Percentiles rank a stretch among this genome's conserved stretches.
Conservation (phyloP, 2,888 invertebrate species). For the Lamellibrachia columna region DNA sequence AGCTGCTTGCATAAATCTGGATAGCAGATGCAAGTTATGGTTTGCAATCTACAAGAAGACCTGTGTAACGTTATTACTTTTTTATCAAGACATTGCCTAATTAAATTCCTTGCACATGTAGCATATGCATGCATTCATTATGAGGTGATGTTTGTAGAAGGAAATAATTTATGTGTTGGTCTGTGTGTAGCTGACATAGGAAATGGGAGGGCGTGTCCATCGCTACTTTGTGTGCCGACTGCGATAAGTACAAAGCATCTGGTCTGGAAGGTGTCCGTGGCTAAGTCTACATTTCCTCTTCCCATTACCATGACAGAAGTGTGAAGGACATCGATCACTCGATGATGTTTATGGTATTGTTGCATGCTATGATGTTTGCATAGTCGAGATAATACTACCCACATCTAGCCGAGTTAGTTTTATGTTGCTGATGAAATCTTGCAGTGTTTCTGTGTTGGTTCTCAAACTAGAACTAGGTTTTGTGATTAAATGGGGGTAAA, state of each 20-base stretch:
- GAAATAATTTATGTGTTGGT: background rate
- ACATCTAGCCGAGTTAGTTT: background rate
- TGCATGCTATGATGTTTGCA: background rate
- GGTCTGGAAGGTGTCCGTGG: background rate
- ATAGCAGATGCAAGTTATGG: background rate
- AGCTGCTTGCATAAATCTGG: background rate
- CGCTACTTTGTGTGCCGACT: background rate
- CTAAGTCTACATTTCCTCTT: background rate
- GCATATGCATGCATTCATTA: background rate
- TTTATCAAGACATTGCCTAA: background rate
- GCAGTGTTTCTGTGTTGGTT: background rate
- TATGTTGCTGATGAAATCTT: background rate
- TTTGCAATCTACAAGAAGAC: background rate
- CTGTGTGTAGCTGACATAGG: background rate
- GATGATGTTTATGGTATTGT: background rate
- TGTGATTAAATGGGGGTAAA: background rate
- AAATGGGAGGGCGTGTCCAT: background rate
- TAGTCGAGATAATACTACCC: background rate
- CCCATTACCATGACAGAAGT: background rate
- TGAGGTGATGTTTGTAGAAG: background rate
- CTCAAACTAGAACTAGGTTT: background rate
- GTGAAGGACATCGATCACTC: background rate
- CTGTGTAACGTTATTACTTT: background rate
- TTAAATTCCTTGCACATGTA: background rate
- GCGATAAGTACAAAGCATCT: background rate